These are phyloP conservation scores for Andrena cerasifolii DNA, from an alignment of 1,140 invertebrate species.

Conservation along the genomic window DNA sequence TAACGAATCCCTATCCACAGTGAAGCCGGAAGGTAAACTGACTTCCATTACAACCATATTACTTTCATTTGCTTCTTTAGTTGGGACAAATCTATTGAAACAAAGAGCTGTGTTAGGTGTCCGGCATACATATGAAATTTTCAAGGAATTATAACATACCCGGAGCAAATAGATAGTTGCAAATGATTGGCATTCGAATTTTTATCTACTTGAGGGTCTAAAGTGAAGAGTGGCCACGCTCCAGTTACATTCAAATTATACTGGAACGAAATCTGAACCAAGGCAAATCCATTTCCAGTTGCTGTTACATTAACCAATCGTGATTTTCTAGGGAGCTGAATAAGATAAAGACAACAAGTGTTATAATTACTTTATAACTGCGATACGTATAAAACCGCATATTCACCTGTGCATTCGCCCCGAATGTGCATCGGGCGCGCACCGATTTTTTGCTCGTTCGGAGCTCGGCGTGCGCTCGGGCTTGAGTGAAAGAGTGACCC, in stretches of 20 bases:
- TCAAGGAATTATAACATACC: constrained; percentile 80
- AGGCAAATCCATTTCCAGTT: constrained; percentile 90
- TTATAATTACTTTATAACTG: no score
- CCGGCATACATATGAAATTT: not conserved
- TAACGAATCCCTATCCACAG: constrained; percentile 89
- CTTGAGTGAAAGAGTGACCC: no score
- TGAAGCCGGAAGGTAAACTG: constrained; percentile 92
- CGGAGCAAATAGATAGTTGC: constrained; percentile 93
- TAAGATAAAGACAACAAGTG: no score
- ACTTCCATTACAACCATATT: constrained; percentile 97
- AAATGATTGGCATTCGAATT: constrained; percentile 92
- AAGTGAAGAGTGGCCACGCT: constrained; percentile 93
- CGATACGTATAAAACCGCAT: no score
- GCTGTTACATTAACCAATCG: constrained; percentile 86
- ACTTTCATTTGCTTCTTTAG: constrained; percentile 84
- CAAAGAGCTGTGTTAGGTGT: not conserved
- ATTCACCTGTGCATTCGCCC: no score
- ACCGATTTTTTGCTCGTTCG: no score
- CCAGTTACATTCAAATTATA: constrained; percentile 95
- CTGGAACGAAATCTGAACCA: constrained; percentile 91
- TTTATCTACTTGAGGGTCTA: constrained; percentile 94
- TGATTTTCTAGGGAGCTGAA: constrained; percentile 83
- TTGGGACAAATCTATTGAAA: constrained; percentile 83
- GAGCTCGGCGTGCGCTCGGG: no score
- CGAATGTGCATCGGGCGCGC: no score